These are phyloP conservation scores for Salminus brasiliensis DNA, from an alignment of 2,113 vertebrate genomes.

Conservation along the genomic window DNA sequence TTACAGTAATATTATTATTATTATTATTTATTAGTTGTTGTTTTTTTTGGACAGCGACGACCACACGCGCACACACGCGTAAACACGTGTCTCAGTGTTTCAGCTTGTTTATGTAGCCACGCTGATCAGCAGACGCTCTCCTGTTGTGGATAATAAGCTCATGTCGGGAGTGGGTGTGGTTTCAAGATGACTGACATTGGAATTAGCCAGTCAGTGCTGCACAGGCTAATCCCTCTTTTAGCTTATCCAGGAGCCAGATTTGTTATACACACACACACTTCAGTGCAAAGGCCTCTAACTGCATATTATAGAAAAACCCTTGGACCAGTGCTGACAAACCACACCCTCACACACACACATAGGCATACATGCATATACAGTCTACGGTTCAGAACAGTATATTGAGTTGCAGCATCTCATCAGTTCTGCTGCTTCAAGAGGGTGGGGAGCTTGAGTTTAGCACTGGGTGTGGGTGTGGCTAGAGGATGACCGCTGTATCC, in stretches of 20 bases:
- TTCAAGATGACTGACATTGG: not conserved
- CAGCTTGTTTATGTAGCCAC: no score
- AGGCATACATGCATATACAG: no score
- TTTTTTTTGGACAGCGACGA: no score
- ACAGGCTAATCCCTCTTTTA: not conserved
- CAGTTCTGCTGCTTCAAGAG: not conserved
- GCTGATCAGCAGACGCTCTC: no score
- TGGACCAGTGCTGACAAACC: not conserved
- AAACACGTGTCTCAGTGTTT: no score
- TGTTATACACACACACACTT: not conserved
- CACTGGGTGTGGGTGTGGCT: conserved; percentile 3
- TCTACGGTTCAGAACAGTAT: not conserved
- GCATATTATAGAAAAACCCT: not conserved
- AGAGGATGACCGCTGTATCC: not conserved
- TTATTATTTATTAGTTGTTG: no score
- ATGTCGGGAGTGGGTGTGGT: not conserved
- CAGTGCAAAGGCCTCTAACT: not conserved
- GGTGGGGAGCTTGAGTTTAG: conserved; percentile 1
- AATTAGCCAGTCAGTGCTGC: not conserved
- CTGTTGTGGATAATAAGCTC: no score
- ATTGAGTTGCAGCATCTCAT: not conserved
- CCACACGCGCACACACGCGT: no score
- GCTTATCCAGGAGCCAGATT: not conserved
- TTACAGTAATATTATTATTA: no score
- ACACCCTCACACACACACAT: not conserved